Evolutionary conservation across 1,140 invertebrate genomes (phyloP).

Genomic region (Heterodera schachtii): DNA sequence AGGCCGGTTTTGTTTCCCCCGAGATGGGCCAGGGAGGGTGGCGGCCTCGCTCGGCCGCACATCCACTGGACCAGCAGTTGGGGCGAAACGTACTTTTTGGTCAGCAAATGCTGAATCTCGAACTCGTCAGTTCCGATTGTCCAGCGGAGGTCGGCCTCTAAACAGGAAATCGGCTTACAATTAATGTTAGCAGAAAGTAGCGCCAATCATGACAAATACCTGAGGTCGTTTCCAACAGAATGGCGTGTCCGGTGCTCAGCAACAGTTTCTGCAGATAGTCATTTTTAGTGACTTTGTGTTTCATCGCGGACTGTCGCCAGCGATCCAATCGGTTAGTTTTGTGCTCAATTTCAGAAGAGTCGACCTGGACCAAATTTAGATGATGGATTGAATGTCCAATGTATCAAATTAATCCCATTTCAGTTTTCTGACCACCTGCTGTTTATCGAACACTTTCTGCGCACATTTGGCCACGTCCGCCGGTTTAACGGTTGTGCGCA

Average conservation of each 20-base stretch:
- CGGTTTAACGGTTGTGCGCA: conserved; percentile 60
- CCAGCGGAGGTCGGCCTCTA: conserved; percentile 54
- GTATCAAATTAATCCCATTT: neutral
- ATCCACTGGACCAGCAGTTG: conserved; percentile 55
- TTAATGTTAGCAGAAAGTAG: conserved; percentile 1
- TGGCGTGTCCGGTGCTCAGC: conserved; percentile 59
- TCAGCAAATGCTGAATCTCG: conserved; percentile 61
- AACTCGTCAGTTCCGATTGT: conserved; percentile 50
- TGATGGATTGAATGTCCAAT: too few relatives aligned
- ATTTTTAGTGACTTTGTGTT: conserved; percentile 62
- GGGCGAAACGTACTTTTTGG: conserved; percentile 57
- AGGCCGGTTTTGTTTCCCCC: conserved; percentile 58
- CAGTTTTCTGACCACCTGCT: neutral
- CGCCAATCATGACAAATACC: conserved; percentile 11
- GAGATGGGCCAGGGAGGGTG: conserved; percentile 50
- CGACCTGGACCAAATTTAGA: conserved; percentile 41
- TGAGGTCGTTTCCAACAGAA: conserved; percentile 52
- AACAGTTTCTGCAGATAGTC: conserved; percentile 59
- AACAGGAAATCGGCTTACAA: neutral
- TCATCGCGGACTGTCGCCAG: conserved; percentile 65
- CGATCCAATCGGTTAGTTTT: conserved; percentile 56
- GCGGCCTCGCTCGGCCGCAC: conserved; percentile 44
- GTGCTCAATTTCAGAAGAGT: conserved; percentile 43
- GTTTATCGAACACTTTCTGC: neutral
- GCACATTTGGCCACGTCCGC: conserved; percentile 42